These are phyloP conservation scores for Jacana jacana DNA, from an alignment of 2,113 vertebrate species.

Conservation along the genomic window DNA sequence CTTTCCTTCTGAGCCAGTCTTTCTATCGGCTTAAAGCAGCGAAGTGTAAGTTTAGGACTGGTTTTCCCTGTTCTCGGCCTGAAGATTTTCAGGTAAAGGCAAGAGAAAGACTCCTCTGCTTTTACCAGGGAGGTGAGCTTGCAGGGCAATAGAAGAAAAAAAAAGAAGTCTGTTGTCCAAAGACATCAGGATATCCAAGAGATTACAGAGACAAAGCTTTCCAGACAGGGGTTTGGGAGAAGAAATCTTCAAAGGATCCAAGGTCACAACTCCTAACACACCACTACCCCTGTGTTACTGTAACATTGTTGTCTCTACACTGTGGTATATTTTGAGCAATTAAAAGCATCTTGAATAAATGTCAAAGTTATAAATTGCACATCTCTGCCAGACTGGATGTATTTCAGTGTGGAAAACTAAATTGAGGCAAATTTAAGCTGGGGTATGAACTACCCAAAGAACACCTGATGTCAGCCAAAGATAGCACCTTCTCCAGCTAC, in stretches of 20 bases:
- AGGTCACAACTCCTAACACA: neutral
- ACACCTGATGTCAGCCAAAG: neutral
- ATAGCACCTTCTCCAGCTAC: neutral
- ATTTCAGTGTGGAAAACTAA: neutral
- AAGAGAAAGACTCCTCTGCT: neutral
- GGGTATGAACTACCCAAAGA: neutral
- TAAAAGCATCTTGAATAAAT: neutral
- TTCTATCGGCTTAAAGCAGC: neutral
- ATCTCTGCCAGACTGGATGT: neutral
- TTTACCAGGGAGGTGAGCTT: neutral
- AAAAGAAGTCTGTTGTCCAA: neutral
- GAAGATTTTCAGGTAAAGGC: neutral
- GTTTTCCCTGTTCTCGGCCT: neutral
- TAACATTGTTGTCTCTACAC: neutral
- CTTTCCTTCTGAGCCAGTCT: neutral
- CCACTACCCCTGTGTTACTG: rapidly evolving
- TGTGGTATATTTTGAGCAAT: neutral
- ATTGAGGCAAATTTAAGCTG: neutral
- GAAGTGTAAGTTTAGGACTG: neutral
- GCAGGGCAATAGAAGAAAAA: neutral
- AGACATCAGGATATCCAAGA: neutral
- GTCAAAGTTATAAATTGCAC: constrained; percentile 21
- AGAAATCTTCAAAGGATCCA: neutral
- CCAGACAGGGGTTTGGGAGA: neutral
- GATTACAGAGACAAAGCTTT: neutral